Evolutionary conservation across 1,140 invertebrate species (phyloP).

Genomic region (Leptinotarsa defecta): DNA sequence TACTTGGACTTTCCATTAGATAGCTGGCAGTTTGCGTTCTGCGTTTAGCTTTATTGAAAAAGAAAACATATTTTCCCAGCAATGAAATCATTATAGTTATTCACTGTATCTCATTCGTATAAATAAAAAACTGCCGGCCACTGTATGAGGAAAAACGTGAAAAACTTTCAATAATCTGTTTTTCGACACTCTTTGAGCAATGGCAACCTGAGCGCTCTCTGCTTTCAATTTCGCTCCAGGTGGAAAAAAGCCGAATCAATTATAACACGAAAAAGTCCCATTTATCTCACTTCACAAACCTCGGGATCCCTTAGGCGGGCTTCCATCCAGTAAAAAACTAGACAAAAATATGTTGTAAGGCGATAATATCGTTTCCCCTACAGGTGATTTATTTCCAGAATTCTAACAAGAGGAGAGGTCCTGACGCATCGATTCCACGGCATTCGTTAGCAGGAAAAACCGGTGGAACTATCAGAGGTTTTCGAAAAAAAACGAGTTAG

Average conservation of each 20-base stretch:
- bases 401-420: constrained; percentile 7
- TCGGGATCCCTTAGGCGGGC: not conserved
- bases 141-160: too few relatives aligned
- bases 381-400: constrained; percentile 13
- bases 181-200: not conserved
- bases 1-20: too few relatives aligned
- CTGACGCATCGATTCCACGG: not conserved
- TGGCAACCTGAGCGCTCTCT: not conserved
- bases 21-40: too few relatives aligned
- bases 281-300: constrained; percentile 21
- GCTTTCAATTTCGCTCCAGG: constrained; percentile 16
- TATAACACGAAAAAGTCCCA: constrained; percentile 12
- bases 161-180: not conserved
- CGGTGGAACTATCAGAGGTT: too few relatives aligned
- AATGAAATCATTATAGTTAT: too few relatives aligned
- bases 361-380: constrained; percentile 18
- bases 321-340: constrained; percentile 7
- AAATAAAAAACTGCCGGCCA: too few relatives aligned
- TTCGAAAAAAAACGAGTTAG: too few relatives aligned
- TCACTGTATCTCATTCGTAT: too few relatives aligned
- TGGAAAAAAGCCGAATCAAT: constrained; percentile 18
- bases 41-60: too few relatives aligned
- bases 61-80: too few relatives aligned
- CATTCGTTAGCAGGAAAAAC: too few relatives aligned
- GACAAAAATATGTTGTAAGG: constrained; percentile 20